Evolutionary conservation across 1,140 invertebrate species (phyloP), one percentile per base, ranked within the genome.

Genomic region (Drosophila funebris): DNA sequence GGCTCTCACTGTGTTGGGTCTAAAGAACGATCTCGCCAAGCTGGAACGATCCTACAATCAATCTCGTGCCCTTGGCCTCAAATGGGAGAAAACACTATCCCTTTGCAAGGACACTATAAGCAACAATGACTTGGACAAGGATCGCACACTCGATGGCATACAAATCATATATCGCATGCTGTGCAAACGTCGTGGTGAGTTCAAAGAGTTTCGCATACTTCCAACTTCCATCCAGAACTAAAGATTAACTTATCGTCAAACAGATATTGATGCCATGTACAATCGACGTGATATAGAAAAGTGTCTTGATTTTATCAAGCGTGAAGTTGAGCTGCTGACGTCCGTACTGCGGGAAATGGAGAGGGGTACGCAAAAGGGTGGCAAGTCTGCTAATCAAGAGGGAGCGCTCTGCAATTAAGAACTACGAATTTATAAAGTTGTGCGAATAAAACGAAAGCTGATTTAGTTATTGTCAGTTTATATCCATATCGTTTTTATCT

Each of bases 11-110:
- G 79, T 90, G 6, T 18, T 90, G 66, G 89, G 90, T 0, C 79
- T 90, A 0, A 90, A 90, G 54, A 90, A 87, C 24, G 89, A 90
- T 54, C 52, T 90, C 20, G 76, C 76, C 48, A 64, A 84, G 3
- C 13, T 90, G 29, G 89, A 90, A 22, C 73, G 81, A 1, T 80
- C 70, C 4, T 90, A 90, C 16, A 90, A 78, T 44, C 37, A 73
- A 18, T 68, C 84, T 0, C 76, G 85, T 2, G 36, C 71, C 3
- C 56, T 61, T 5, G 73, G 81, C 13, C 68, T 90, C 1, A 89
- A 81, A 43, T 90, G 89, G 89, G 89, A 90, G 39, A 90, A 80
- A 53, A 78, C 73, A 2, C 6, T 90, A 1, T 74, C 72, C 5
- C 18, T 31, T 0, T 79, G 85, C 61, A 90, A 90, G 67, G 78